Evolutionary conservation across 2,113 vertebrate genomes (phyloP).

Genomic region (Gallinago jamesoni): DNA sequence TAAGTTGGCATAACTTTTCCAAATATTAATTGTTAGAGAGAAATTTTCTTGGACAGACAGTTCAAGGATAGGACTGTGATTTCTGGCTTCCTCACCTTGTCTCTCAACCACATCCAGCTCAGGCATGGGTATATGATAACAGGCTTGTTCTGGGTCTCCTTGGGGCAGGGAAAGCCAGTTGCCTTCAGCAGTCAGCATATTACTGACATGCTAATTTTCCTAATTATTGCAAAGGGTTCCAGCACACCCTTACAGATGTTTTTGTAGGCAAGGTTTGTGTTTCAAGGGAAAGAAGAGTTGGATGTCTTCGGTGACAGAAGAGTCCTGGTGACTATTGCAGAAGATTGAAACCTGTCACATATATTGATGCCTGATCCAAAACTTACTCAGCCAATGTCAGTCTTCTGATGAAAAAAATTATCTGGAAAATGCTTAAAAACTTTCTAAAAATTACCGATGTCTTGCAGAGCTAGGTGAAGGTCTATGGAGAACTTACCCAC

Average conservation of each 20-base stretch:
- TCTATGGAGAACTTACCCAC: background rate
- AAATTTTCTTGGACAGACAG: background rate
- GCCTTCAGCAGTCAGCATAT: background rate
- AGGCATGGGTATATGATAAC: background rate
- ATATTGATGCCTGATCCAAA: background rate
- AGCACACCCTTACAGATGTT: background rate
- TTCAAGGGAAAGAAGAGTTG: background rate
- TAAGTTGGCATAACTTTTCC: background rate
- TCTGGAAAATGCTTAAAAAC: background rate
- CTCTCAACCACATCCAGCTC: background rate
- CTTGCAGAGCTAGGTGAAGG: background rate
- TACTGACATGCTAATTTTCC: background rate
- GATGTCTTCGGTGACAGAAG: background rate
- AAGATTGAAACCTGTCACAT: background rate
- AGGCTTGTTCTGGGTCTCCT: background rate
- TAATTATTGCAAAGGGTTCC: background rate
- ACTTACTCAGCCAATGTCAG: background rate
- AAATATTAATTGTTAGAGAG: background rate
- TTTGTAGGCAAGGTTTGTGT: background rate
- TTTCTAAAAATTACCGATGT: background rate
- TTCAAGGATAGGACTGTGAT: background rate
- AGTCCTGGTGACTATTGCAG: background rate
- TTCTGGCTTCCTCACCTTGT: background rate
- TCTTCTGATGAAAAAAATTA: background rate
- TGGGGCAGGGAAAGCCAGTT: background rate